A percentile compares a stretch with the other conserved stretches of the same genome.
phyloP scores from a whole-genome alignment of 2,888 invertebrate species.

The Ommatoiulus sabulosus region DNA sequence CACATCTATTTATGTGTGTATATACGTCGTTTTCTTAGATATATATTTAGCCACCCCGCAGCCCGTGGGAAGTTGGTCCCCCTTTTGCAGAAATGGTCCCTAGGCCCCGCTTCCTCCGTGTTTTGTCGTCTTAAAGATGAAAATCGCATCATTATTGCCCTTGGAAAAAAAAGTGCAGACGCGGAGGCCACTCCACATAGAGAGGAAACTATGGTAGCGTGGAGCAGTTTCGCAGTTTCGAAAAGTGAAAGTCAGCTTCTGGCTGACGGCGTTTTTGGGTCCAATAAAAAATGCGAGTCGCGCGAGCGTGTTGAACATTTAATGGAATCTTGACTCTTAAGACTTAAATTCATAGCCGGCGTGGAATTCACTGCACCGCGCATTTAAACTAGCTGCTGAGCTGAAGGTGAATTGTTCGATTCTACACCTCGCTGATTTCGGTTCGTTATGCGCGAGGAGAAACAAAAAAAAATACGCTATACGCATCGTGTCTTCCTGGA shows the following conservation, averaged over 20 bases:
- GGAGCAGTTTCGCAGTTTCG: too few relatives aligned
- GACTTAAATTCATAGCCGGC: neutral
- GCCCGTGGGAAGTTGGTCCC: neutral
- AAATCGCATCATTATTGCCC: slow-evolving; percentile 3
- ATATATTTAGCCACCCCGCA: neutral
- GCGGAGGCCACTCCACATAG: neutral
- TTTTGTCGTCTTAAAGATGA: slow-evolving; percentile 44
- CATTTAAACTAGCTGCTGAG: slow-evolving; percentile 25
- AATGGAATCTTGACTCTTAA: neutral
- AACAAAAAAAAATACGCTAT: neutral
- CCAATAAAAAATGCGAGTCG: slow-evolving; percentile 13
- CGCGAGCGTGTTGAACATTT: slow-evolving; percentile 1
- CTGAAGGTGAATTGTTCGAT: slow-evolving; percentile 35
- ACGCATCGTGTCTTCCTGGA: neutral
- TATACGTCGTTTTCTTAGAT: slow-evolving; percentile 23
- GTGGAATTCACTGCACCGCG: slow-evolving; percentile 35
- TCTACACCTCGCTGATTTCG: slow-evolving; percentile 17
- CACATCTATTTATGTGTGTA: slow-evolving; percentile 48
- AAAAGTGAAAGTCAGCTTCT: slow-evolving; percentile 37
- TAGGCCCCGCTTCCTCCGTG: neutral
- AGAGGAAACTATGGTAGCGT: neutral
- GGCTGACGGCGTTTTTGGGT: neutral
- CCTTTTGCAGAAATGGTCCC: neutral
- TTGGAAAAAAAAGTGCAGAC: slow-evolving; percentile 14
- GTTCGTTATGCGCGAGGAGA: neutral